Base-by-base conservation (phyloP, 2,888 invertebrate genomes). In the Xestobium rufovillosum region DNA sequence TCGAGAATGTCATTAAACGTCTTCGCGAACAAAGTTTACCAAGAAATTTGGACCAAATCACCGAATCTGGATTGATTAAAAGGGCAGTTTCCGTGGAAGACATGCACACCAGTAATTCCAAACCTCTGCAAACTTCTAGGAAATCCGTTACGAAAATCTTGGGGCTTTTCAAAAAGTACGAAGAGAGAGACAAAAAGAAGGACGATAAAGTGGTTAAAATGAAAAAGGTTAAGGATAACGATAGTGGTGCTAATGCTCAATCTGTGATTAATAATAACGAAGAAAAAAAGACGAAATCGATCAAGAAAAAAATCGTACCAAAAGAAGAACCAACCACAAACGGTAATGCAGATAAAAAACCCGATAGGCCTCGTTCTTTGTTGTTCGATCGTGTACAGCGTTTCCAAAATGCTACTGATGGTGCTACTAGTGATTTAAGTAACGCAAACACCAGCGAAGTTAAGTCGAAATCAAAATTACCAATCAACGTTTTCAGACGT, bases 101-200 rank as follows among this genome's bases (percentile, higher is more conserved):
- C 51, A 70, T 81, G 37, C 70, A 76, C 3, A 53, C 71, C 39
- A 42, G 42, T 41, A 53, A 48, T 35, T 50, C 49, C 19, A 59
- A 53, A 49, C 70, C 71, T 34, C 69, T 74, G 36, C 78, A 57
- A 48, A 70, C 72, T 29, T 75, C 74, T 29, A 75, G 75, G 52
- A 80, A 76, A 26, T 78, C 79, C 8, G 80, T 82, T 2, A 84
- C 85, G 0, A 76, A 77, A 52, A 84, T 88, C 28, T 64, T 88
- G 38, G 84, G 85, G 1, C 65, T 87, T 2, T 84, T 88, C 50
- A 82, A 80, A 48, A 83, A 80, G 61, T 76, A 76, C 59, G 76
- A 83, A 61, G 72, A 80, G 33, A 42, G 31, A 55, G 50, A 67
- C 52, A 53, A 67, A 41, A 52, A 53, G 51, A 54, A 56, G 44